Evolutionary conservation across 2,888 invertebrate species (phyloP), one percentile per base, ranked within the genome.

Genomic region (Campaea margaritaria): DNA sequence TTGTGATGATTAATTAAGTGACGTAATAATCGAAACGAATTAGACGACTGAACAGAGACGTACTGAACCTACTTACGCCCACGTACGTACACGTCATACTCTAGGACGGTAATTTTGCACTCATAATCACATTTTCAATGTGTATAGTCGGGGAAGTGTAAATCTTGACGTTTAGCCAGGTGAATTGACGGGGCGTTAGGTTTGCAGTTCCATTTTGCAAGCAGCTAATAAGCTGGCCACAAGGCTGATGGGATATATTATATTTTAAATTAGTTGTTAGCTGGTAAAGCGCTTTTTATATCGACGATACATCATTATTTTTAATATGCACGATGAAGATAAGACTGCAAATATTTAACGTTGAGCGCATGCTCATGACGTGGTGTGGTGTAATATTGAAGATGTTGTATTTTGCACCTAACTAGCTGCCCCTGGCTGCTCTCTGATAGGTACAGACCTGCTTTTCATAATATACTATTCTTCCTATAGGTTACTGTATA

Each of bases 1-100:
- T 62, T 68, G 43, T 21, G 41, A 64, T 68, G 70, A 74, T 74
- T 65, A 72, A 75, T 41, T 27, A 31, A 53, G 58, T 68, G 53
- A 43, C 54, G 68, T 66, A 69, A 70, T 59, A 64, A 60, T 67
- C 67, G 66, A 69, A 68, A 72, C 67, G 64, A 72, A 70, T 68
- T 55, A 64, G 54, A 66, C 62, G 41, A 58, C 55, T 43, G 54
- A 43, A 58, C 46, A 36, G 36, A 64, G 54, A 66, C 62, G 38
- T 52, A 21, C 21, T 5, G 64, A 58, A 53, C 45, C 53, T 44
- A 59, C 47, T 21, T 39, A 21, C 42, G 2, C 43, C 34, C 48
- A 58, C 56, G 56, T 58, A 63, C 50, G 34, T 34, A 12, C 31
- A 47, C 47, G 54, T 53, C 53, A 57, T 53, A 52, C 43, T 48